A percentile compares a stretch with the other conserved stretches of the same genome.
phyloP scores from a whole-genome alignment of 2,888 invertebrate genomes.

The Trachelus iudaicus region DNA sequence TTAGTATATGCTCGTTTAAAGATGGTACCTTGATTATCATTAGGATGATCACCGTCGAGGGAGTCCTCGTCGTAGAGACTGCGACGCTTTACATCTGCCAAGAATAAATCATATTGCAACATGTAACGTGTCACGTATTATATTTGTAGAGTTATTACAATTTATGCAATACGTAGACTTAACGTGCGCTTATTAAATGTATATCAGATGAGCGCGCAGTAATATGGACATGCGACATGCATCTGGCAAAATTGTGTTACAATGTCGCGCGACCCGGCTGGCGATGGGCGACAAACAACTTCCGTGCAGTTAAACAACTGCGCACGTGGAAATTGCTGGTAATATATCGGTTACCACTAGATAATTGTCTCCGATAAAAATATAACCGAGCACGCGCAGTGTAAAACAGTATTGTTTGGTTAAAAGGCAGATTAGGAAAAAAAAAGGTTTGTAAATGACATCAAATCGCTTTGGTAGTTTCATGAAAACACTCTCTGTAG shows the following conservation, averaged over 20 bases:
- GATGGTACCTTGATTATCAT: slow-evolving; percentile 60
- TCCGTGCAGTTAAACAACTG: neutral
- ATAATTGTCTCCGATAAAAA: neutral
- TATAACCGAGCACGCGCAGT: neutral
- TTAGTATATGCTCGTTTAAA: neutral
- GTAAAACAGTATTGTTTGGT: neutral
- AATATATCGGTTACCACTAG: neutral
- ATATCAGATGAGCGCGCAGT: neutral
- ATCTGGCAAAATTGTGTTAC: neutral
- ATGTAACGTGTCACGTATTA: slow-evolving; percentile 30
- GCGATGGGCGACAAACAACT: neutral
- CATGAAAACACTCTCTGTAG: neutral
- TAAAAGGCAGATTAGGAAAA: neutral
- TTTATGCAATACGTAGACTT: neutral
- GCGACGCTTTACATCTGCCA: slow-evolving; percentile 63
- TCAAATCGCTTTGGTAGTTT: neutral
- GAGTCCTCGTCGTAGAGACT: slow-evolving; percentile 62
- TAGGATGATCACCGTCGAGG: slow-evolving; percentile 61
- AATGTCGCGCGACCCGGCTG: neutral
- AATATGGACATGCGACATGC: neutral
- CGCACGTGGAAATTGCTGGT: neutral
- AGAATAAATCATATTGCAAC: slow-evolving; percentile 54
- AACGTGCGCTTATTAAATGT: neutral
- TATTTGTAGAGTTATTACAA: neutral
- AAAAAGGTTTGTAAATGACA: neutral